Evolutionary conservation across 2,888 invertebrate genomes (phyloP).

Genomic region (Pheosia gnoma): DNA sequence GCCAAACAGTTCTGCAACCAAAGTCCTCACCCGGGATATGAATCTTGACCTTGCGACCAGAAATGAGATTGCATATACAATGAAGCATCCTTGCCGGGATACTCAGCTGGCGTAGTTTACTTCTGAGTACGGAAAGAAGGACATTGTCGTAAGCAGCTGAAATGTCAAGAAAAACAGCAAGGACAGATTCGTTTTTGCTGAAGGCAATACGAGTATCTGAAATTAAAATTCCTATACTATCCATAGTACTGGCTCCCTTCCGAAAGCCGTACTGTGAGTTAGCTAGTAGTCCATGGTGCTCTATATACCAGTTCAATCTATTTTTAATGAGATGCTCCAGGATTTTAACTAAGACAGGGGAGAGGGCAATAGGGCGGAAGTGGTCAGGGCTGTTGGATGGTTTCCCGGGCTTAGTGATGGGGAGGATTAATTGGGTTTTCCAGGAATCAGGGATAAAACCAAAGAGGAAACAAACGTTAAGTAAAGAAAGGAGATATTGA

Average conservation of each 20-base stretch:
- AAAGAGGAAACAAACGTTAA: conserved; percentile 9
- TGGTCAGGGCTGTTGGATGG: conserved; percentile 14
- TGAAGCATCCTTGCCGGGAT: conserved; percentile 26
- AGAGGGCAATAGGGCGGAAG: conserved; percentile 33
- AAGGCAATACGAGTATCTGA: conserved; percentile 30
- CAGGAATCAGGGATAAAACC: conserved; percentile 20
- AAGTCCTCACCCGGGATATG: conserved; percentile 6
- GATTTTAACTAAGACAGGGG: conserved; percentile 23
- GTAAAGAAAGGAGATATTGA: neutral
- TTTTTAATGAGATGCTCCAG: conserved; percentile 33
- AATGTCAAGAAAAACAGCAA: conserved; percentile 38
- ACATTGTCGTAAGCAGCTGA: conserved; percentile 40
- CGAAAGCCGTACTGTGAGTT: conserved; percentile 37
- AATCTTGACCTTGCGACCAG: conserved; percentile 16
- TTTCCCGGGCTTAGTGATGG: conserved; percentile 35
- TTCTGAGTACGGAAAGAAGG: conserved; percentile 25
- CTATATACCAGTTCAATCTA: conserved; percentile 33
- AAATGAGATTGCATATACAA: conserved; percentile 23
- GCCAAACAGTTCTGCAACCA: conserved; percentile 16
- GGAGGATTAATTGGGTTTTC: conserved; percentile 35
- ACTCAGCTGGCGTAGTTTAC: conserved; percentile 30
- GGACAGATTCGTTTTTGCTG: conserved; percentile 16
- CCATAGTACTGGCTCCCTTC: conserved; percentile 35
- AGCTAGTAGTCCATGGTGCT: conserved; percentile 19
- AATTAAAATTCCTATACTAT: conserved; percentile 33